These are phyloP conservation scores for Chaetophractus vellerosus DNA, from an alignment of 2,797 vertebrate species.

Conservation along the genomic window DNA sequence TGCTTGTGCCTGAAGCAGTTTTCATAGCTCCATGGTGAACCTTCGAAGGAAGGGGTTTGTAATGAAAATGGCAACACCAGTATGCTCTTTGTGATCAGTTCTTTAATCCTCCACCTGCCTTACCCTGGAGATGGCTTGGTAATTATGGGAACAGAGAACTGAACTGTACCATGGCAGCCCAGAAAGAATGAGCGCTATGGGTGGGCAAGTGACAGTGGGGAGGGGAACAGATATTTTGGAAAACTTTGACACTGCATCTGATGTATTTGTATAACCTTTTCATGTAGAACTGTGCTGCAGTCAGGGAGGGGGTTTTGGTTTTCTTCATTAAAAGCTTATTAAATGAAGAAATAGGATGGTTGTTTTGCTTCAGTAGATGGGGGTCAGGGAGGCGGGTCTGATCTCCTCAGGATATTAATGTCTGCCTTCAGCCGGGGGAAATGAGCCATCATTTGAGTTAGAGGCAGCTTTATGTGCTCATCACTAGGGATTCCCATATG, in stretches of 20 bases:
- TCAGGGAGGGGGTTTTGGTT: constrained; percentile 86
- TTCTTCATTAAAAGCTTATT: constrained; percentile 92
- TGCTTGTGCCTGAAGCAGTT: constrained; percentile 67
- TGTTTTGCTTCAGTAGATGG: constrained; percentile 88
- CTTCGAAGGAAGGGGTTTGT: constrained; percentile 61
- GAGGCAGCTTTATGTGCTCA: constrained; percentile 90
- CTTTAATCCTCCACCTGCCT: constrained; percentile 77
- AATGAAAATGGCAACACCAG: constrained; percentile 70
- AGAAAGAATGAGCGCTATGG: constrained; percentile 20
- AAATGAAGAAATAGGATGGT: constrained; percentile 90
- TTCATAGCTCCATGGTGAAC: constrained; percentile 67
- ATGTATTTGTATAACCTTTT: constrained; percentile 90
- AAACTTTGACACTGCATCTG: constrained; percentile 82
- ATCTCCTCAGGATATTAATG: constrained; percentile 92
- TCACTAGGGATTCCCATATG: constrained; percentile 92
- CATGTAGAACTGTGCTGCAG: constrained; percentile 80
- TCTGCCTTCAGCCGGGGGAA: constrained; percentile 91
- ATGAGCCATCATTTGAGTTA: constrained; percentile 90
- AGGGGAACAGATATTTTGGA: constrained; percentile 78
- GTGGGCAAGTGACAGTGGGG: constrained; percentile 30
- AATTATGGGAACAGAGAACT: constrained; percentile 74
- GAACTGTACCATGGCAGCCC: not conserved
- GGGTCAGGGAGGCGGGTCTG: constrained; percentile 89
- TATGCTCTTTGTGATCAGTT: constrained; percentile 72
- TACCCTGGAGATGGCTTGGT: not conserved